Conservation (phyloP, 1,140 invertebrate genomes). For the Caenorhabditis inopinata region DNA sequence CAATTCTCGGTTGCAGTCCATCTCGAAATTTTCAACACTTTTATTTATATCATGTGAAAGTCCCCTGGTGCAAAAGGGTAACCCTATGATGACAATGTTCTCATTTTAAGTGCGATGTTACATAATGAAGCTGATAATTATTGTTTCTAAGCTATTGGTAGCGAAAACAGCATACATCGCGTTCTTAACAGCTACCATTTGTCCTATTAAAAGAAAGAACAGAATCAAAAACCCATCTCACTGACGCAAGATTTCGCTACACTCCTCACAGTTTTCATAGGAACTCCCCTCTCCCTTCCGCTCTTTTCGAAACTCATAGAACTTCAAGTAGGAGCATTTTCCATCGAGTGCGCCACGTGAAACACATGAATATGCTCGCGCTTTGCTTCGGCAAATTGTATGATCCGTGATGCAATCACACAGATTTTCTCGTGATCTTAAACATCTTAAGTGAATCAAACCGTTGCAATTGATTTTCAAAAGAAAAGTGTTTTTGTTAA, state of each 20-base stretch:
- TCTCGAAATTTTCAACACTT: neutral
- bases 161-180: neutral
- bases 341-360: constrained; percentile 14
- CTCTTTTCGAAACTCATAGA: neutral
- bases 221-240: neutral
- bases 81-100: neutral
- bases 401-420: constrained; percentile 28
- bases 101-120: neutral
- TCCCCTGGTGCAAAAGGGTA: neutral
- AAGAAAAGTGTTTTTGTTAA: no score
- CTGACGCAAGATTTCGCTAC: constrained; percentile 3
- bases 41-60: neutral
- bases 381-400: constrained; percentile 19
- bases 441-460: neutral
- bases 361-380: constrained; percentile 15
- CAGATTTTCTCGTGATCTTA: neutral
- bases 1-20: neutral
- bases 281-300: neutral
- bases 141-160: neutral
- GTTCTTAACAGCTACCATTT: neutral
- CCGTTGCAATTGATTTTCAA: no score
- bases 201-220: no score
- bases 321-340: constrained; percentile 2
- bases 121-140: neutral
- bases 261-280: neutral